phyloP scores from a whole-genome alignment of 1,140 invertebrate genomes.

The Limonius californicus region DNA sequence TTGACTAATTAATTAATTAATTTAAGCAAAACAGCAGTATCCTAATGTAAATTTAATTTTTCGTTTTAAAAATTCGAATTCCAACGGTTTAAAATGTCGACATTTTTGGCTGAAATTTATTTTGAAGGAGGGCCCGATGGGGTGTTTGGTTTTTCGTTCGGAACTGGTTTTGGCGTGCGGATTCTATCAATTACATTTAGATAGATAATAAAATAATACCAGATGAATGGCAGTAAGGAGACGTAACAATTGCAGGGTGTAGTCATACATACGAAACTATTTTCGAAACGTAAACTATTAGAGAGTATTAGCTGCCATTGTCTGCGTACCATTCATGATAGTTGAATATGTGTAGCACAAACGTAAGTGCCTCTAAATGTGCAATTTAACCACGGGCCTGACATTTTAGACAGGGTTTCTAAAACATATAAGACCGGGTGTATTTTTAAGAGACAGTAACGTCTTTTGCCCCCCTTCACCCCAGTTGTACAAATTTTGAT shows the following conservation, averaged over 20 bases:
- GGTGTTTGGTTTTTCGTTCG: too few species aligned
- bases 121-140: too few species aligned
- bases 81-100: too few species aligned
- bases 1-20: too few species aligned
- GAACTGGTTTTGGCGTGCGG: too few species aligned
- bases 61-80: too few species aligned
- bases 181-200: not conserved
- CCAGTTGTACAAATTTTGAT: constrained; percentile 29
- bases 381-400: constrained; percentile 44
- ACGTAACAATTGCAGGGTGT: constrained; percentile 4
- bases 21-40: too few species aligned
- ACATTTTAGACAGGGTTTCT: constrained; percentile 43
- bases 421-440: constrained; percentile 31
- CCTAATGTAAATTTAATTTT: too few species aligned
- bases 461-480: constrained; percentile 26
- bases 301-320: not conserved
- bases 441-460: constrained; percentile 25
- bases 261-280: not conserved
- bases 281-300: constrained; percentile 2
- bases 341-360: constrained; percentile 28
- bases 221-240: not conserved
- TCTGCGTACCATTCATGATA: not conserved
- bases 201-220: not conserved
- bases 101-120: too few species aligned
- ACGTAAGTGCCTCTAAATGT: constrained; percentile 44